Evolutionary conservation across 2,113 vertebrate species (phyloP), one percentile per base, ranked within the genome.

Genomic region (Podiceps cristatus): DNA sequence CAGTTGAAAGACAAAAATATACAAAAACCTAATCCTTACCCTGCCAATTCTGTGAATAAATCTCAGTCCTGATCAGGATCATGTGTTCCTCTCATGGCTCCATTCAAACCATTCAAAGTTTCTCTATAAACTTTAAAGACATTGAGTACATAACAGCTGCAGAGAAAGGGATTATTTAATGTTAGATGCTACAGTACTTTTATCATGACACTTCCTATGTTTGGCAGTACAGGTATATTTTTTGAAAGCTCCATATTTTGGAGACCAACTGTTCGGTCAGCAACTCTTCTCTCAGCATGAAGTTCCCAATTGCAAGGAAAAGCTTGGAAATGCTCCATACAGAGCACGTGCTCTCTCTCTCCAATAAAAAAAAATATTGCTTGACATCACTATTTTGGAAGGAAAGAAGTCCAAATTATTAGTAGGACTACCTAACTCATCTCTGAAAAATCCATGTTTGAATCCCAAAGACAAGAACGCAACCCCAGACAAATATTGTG

Each of bases 331-430:
- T 28, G 33, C 37, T 72, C 12, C 40, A 29, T 40, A 28, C 8
- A 31, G n/a, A 29, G 15, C 1, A 0, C 1, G 2, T 4, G 0
- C 35, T 7, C 13, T 45, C 8, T 45, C 8, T n/a, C 19, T 47
- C 9, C 33, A 45, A 76, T 11, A 8, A 14, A 19, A 20, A 42
- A 12, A 28, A 42, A 9, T 10, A n/a, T 88, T 88, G 42, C n/a
- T 59, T 5, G 1, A 9, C 12, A 14, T 78, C 20, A 69, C 5
- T 74, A 45, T 37, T 45, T 60, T 27, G 45, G 24, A 88, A 76
- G 17, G 18, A 2, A 56, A 49, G 7, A 53, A 40, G 2, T 55
- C 9, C 4, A 27, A 74, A 35, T 33, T 83, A 50, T 2, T 66
- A 5, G 13, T 35, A 44, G 14, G 9, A 66, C 5, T 33, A 5